These are phyloP conservation scores for Agrochola lychnidis DNA, from an alignment of 2,888 invertebrate species.

Conservation along the genomic window DNA sequence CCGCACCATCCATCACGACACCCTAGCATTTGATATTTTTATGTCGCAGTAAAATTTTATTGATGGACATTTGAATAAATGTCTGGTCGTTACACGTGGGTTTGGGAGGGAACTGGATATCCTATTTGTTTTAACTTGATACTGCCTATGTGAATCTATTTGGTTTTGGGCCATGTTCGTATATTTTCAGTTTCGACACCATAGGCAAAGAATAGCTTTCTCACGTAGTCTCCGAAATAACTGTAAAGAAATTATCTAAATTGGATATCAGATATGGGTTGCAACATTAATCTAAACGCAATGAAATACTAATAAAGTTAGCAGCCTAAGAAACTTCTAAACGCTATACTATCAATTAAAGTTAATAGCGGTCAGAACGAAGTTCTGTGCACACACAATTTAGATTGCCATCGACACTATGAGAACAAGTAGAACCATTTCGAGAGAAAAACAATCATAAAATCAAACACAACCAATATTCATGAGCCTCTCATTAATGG, in stretches of 20 bases:
- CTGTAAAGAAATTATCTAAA: conserved; percentile 12
- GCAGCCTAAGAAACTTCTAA: too few relatives aligned
- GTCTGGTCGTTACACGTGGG: conserved; percentile 54
- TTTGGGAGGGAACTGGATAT: conserved; percentile 45
- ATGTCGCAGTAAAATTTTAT: conserved; percentile 72
- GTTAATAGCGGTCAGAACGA: not conserved
- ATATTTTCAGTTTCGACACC: conserved; percentile 22
- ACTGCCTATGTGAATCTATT: conserved; percentile 30
- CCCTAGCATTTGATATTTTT: conserved; percentile 84
- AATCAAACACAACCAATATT: conserved; percentile 36
- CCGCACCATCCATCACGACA: conserved; percentile 85
- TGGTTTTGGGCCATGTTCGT: conserved; percentile 7
- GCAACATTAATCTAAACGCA: not conserved
- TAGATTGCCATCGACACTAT: not conserved
- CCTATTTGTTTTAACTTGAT: conserved; percentile 56
- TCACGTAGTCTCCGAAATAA: not conserved
- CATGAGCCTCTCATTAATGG: conserved; percentile 26
- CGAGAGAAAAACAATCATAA: not conserved
- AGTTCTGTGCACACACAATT: not conserved
- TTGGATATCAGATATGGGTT: conserved; percentile 19
- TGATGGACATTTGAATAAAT: conserved; percentile 65
- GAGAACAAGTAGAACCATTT: conserved; percentile 2
- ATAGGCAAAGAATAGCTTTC: not conserved
- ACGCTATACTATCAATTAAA: too few relatives aligned
- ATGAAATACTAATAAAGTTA: not conserved